These are phyloP conservation scores for Drosophila kohkoa DNA, from an alignment of 1,140 invertebrate genomes.

Conservation along the genomic window DNA sequence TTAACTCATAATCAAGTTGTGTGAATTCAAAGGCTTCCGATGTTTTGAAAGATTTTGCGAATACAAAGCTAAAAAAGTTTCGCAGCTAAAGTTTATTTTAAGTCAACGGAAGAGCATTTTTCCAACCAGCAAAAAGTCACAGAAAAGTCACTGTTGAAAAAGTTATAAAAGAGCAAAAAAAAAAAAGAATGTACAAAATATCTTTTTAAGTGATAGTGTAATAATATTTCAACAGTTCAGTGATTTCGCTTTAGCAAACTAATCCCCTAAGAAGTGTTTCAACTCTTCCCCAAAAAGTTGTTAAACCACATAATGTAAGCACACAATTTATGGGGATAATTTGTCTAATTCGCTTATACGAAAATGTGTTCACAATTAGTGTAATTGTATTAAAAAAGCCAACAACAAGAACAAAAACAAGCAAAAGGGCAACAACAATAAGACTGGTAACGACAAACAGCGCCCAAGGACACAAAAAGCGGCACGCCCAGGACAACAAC, in stretches of 20 bases:
- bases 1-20: not conserved
- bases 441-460: slow-evolving; percentile 1
- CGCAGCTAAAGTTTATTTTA: no score
- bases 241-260: not conserved
- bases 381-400: slow-evolving; percentile 38
- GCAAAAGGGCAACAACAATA: slow-evolving; percentile 10
- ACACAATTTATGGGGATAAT: slow-evolving; percentile 42
- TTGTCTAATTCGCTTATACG: slow-evolving; percentile 50
- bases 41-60: not conserved
- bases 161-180: no score
- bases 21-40: not conserved
- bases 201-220: no score
- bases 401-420: not conserved
- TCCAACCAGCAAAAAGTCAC: no score
- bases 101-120: no score
- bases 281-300: slow-evolving; percentile 18
- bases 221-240: no score
- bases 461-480: slow-evolving; percentile 16
- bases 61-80: no score
- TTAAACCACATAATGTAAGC: slow-evolving; percentile 10
- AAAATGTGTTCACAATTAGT: slow-evolving; percentile 61
- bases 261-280: slow-evolving; percentile 4
- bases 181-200: no score
- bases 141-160: no score
- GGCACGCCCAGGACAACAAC: slow-evolving; percentile 51